phyloP scores from a whole-genome alignment of 1,140 invertebrate species.

The Steinernema feltiae region DNA sequence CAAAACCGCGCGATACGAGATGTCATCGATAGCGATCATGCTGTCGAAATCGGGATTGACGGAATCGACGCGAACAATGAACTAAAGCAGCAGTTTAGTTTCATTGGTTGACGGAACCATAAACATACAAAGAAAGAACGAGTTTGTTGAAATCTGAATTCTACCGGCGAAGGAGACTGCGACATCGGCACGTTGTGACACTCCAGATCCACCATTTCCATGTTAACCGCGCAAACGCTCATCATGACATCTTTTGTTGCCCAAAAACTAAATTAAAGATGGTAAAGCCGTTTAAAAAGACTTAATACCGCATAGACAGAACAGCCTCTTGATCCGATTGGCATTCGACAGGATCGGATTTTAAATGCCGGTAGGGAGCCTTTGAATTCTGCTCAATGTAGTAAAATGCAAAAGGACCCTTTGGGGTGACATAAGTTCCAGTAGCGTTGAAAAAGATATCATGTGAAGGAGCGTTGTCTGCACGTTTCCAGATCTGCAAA shows the following conservation, averaged over 20 bases:
- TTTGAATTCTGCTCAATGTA: conserved; percentile 48
- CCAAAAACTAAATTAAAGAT: conserved; percentile 44
- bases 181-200: conserved; percentile 45
- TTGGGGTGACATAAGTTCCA: conserved; percentile 49
- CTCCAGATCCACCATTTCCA: conserved; percentile 42
- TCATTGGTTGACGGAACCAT: not conserved
- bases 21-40: conserved; percentile 54
- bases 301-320: not conserved
- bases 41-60: conserved; percentile 52
- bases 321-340: not conserved
- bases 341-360: not conserved
- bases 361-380: not conserved
- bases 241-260: conserved; percentile 46
- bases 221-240: conserved; percentile 46
- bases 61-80: conserved; percentile 41
- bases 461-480: conserved; percentile 29
- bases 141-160: conserved; percentile 42
- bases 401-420: conserved; percentile 47
- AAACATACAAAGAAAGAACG: conserved; percentile 36
- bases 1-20: conserved; percentile 47
- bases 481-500: conserved; percentile 43
- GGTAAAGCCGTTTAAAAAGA: too few species aligned
- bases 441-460: conserved; percentile 50
- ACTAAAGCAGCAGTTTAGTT: conserved; percentile 34
- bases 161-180: conserved; percentile 47